Evolutionary conservation across 1,140 invertebrate species (phyloP).

Genomic region (Neodiprion pinetum): DNA sequence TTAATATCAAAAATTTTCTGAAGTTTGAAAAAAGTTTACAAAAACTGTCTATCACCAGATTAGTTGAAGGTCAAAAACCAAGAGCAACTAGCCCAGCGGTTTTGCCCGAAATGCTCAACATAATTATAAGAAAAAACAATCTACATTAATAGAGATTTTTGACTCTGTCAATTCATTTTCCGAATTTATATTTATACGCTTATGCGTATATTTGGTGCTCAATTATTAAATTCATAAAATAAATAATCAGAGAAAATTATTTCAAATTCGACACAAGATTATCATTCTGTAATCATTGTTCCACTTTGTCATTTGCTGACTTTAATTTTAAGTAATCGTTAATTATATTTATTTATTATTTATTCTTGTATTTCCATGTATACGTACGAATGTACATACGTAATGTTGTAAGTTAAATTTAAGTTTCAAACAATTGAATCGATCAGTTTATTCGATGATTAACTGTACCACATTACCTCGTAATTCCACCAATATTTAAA

Average conservation of each 20-base stretch:
- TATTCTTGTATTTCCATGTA: no score
- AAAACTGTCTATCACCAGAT: conserved; percentile 4
- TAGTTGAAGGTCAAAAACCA: background rate
- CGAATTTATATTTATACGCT: background rate
- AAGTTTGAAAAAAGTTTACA: conserved; percentile 13
- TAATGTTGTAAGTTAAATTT: no score
- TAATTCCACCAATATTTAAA: no score
- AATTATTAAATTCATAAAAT: background rate
- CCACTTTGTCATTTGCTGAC: no score
- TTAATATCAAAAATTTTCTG: no score
- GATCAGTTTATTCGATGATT: no score
- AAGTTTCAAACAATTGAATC: no score
- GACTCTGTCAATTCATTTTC: conserved; percentile 1
- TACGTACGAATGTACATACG: no score
- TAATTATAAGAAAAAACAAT: conserved; percentile 11
- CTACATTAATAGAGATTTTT: background rate
- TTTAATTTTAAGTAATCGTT: no score
- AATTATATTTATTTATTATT: no score
- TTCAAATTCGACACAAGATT: background rate
- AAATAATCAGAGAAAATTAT: conserved; percentile 3
- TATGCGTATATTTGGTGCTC: background rate
- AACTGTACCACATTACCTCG: no score
- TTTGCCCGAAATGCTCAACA: conserved; percentile 9
- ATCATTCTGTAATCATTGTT: no score
- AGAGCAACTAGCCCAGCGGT: background rate